Evolutionary conservation across 2,113 vertebrate species (phyloP), one percentile per base, ranked within the genome.

Genomic region (Paramisgurnus dabryanus): DNA sequence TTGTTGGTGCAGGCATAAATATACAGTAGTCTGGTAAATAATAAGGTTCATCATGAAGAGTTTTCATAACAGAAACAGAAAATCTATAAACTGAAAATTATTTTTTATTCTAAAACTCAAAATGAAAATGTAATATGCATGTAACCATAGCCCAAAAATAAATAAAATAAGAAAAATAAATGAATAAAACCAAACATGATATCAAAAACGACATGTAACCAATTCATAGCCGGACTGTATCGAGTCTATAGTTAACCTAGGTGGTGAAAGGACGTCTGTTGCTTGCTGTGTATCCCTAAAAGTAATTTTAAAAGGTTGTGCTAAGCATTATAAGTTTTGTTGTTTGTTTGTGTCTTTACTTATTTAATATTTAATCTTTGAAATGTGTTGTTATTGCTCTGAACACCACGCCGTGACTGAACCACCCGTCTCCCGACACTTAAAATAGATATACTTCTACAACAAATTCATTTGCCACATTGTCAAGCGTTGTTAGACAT

Each of bases 401-500:
- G 43, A 75, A 63, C 58, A 75, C 57, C 72, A 64, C 6, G 15
- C 41, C 27, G 15, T 63, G 41, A 49, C 22, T 0, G 8, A 64
- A 75, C 2, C 43, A 63, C 17, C 5, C 6, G 13, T 75, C 73
- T 75, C 60, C 12, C 2, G 12, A 22, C 58, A 77, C 66, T 66
- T 77, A 10, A 63, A 39, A 75, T 10, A n/a, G 27, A 43, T 39
- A 9, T 78, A 11, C 47, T 17, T 22, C 45, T 41, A 65, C 55
- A 78, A 18, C 60, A 58, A 47, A 81, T 75, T 61, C 4, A 72
- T 72, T 79, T 18, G n/a, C 57, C 7, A 9, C 65, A 63, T 65
- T 73, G 40, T 75, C 63, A 73, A 6, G n/a, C 57, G 40, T 69
- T 67, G 47, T 76, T 61, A 78, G 64, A 68, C 49, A 12, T 66